phyloP scores from a whole-genome alignment of 2,888 invertebrate genomes.

The Clunio marinus region DNA sequence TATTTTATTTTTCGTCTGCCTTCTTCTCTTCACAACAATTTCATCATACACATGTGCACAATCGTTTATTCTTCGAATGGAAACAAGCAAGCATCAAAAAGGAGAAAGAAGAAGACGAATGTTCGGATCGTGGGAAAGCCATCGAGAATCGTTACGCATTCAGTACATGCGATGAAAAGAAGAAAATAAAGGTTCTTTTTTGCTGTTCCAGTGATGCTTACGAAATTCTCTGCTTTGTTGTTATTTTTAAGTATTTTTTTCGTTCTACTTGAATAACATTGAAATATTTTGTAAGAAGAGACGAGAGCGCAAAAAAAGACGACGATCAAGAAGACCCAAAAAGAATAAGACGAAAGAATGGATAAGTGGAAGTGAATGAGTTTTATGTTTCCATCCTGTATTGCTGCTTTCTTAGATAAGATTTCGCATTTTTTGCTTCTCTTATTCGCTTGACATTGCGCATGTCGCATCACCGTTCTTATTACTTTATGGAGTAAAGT shows the following conservation, averaged over 20 bases:
- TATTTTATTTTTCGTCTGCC: neutral
- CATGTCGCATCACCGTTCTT: neutral
- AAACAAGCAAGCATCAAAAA: slow-evolving; percentile 1
- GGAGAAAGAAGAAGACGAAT: slow-evolving; percentile 16
- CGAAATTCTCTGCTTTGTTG: slow-evolving; percentile 5
- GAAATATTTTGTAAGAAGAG: slow-evolving; percentile 26
- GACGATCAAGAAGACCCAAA: slow-evolving; percentile 1
- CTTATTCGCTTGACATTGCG: slow-evolving; percentile 4
- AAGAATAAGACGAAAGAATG: slow-evolving; percentile 8
- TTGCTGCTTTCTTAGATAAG: neutral
- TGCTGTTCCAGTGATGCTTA: neutral
- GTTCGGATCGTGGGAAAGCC: slow-evolving; percentile 36
- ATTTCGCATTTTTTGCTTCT: neutral
- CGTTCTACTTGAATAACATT: slow-evolving; percentile 30
- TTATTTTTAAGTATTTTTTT: too few relatives aligned
- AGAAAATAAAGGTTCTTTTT: neutral
- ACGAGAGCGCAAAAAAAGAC: slow-evolving; percentile 1
- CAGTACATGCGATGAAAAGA: neutral
- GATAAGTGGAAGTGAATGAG: slow-evolving; percentile 35
- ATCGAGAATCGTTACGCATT: slow-evolving; percentile 33
- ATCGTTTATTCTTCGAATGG: neutral
- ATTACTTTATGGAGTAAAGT: slow-evolving; percentile 14
- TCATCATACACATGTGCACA: slow-evolving; percentile 28
- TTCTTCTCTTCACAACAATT: neutral
- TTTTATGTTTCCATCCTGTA: slow-evolving; percentile 35